These are phyloP conservation scores for Mastomys coucha DNA, from an alignment of 2,113 vertebrate species.

Conservation along the genomic window DNA sequence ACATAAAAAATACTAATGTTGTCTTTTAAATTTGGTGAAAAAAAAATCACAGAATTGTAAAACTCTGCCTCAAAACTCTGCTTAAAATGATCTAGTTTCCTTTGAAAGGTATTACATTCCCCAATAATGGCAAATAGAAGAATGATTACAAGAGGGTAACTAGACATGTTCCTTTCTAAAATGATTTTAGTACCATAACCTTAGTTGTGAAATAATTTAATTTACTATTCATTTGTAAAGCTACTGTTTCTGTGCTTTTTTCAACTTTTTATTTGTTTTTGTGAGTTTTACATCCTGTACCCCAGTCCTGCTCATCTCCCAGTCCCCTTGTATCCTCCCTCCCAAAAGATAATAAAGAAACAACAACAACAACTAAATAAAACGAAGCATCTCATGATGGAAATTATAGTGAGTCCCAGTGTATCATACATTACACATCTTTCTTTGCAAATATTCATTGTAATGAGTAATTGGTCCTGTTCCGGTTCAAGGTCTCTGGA, in stretches of 20 bases:
- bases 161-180: conserved; percentile 8
- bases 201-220: conserved; percentile 21
- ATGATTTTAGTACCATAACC: background rate
- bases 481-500: background rate
- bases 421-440: background rate
- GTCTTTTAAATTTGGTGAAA: background rate
- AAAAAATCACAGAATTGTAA: background rate
- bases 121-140: conserved; percentile 14
- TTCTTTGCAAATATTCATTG: background rate
- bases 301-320: background rate
- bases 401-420: background rate
- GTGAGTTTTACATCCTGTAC: background rate
- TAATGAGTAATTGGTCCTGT: background rate
- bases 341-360: background rate
- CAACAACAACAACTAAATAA: background rate
- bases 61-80: background rate
- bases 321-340: background rate
- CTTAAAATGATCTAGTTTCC: conserved; percentile 48
- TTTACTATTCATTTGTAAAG: conserved; percentile 24
- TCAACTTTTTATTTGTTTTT: background rate
- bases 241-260: background rate
- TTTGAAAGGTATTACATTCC: conserved; percentile 41
- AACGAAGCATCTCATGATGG: background rate
- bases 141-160: conserved; percentile 1
- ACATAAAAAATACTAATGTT: conserved; percentile 56